Evolutionary conservation across 1,140 invertebrate species (phyloP).

Genomic region (Drosophila sulfurigaster): DNA sequence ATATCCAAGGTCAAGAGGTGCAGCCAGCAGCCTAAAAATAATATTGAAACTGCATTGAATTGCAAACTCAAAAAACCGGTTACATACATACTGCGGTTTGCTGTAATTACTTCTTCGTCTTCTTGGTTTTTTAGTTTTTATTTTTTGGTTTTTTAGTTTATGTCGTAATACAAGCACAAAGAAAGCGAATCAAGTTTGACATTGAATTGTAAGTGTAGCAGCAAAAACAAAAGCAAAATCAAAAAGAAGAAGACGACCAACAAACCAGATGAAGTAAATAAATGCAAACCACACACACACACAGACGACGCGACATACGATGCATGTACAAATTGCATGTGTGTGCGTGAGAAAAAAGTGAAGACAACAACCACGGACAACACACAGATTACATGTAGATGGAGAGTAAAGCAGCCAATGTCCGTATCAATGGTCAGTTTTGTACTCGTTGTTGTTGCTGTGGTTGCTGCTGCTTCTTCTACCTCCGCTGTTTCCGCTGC

Average conservation of each 20-base stretch:
- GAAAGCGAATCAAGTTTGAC: slow-evolving; percentile 55
- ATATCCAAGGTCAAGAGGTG: slow-evolving; percentile 38
- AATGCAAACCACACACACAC: slow-evolving; percentile 13
- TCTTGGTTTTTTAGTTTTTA: neutral
- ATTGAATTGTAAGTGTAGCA: slow-evolving; percentile 75
- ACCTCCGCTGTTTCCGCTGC: slow-evolving; percentile 17
- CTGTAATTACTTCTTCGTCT: neutral
- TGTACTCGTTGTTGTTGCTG: slow-evolving; percentile 9
- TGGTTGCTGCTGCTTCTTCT: slow-evolving; percentile 26
- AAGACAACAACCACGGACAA: slow-evolving; percentile 6
- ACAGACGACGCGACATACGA: too few relatives aligned
- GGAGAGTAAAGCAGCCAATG: slow-evolving; percentile 15
- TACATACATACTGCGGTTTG: slow-evolving; percentile 2
- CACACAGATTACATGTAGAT: slow-evolving; percentile 40
- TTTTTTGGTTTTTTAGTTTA: slow-evolving; percentile 47
- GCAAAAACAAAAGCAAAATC: slow-evolving; percentile 44
- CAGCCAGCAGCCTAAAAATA: slow-evolving; percentile 29
- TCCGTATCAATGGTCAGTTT: slow-evolving; percentile 36
- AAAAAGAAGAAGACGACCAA: slow-evolving; percentile 16
- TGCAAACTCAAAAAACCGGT: slow-evolving; percentile 62
- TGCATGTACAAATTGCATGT: too few relatives aligned
- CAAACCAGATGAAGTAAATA: slow-evolving; percentile 21
- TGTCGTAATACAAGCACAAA: slow-evolving; percentile 30
- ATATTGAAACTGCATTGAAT: slow-evolving; percentile 49
- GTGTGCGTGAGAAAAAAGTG: too few relatives aligned